These are phyloP conservation scores for Heliconius hermathena DNA, from an alignment of 1,140 invertebrate genomes.

Conservation along the genomic window DNA sequence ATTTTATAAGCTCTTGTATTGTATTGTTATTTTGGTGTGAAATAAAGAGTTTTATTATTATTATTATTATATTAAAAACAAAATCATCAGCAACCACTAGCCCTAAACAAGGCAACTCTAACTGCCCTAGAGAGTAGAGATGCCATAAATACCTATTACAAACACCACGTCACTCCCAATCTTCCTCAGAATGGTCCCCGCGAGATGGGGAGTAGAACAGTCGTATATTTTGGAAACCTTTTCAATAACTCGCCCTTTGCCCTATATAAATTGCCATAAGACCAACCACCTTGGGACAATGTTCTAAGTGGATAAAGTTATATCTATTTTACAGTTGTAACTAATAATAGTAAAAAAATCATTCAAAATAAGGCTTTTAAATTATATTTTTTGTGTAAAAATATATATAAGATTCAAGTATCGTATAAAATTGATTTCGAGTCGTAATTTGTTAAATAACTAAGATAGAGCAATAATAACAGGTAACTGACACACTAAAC, in stretches of 20 bases:
- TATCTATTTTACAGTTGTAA: not conserved
- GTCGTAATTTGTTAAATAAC: no score
- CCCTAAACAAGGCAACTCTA: not conserved
- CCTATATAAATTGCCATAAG: slow-evolving; percentile 59
- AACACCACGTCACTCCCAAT: slow-evolving; percentile 50
- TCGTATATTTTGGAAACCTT: slow-evolving; percentile 63
- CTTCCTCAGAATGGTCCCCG: slow-evolving; percentile 50
- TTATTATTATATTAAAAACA: not conserved
- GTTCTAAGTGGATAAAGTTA: not conserved
- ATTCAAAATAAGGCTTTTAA: no score
- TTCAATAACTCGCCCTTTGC: slow-evolving; percentile 64
- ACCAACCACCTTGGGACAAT: not conserved
- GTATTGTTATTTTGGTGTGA: no score
- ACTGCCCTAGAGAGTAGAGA: slow-evolving; percentile 5
- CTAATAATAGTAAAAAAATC: not conserved
- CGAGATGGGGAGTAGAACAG: slow-evolving; percentile 51
- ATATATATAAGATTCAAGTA: no score
- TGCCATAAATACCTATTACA: slow-evolving; percentile 37
- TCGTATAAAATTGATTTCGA: no score
- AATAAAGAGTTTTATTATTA: no score
- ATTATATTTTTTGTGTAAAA: no score
- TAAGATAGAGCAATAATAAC: no score
- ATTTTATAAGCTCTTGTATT: no score
- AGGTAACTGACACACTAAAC: no score
- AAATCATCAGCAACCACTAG: not conserved